Evolutionary conservation across 1,140 invertebrate genomes (phyloP).

Genomic region (Akabosia matsudoensis): DNA sequence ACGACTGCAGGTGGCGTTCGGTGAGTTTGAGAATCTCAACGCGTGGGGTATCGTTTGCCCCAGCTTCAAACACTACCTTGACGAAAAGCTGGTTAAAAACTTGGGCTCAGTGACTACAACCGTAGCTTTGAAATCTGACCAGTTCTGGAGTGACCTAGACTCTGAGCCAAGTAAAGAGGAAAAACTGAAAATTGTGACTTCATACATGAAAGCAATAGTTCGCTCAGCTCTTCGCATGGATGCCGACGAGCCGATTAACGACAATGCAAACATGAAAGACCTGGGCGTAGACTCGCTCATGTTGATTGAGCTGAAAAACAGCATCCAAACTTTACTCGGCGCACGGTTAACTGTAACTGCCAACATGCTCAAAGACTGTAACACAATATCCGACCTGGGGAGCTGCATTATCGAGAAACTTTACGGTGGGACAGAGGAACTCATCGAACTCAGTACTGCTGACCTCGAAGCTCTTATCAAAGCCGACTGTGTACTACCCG

Average conservation of each 20-base stretch:
- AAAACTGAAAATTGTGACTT: not conserved
- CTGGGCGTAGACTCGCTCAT: slow-evolving; percentile 17
- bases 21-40: not conserved
- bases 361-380: slow-evolving; percentile 12
- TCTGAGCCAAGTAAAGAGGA: not conserved
- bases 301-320: slow-evolving; percentile 11
- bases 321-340: not conserved
- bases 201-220: not conserved
- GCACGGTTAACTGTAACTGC: not conserved
- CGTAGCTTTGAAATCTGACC: not conserved
- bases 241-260: not conserved
- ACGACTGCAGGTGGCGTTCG: not conserved
- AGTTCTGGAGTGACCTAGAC: not conserved
- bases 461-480: not conserved
- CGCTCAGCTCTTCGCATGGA: not conserved
- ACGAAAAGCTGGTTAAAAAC: not conserved
- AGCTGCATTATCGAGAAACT: not conserved
- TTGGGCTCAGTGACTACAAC: not conserved
- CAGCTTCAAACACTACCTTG: not conserved
- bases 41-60: not conserved
- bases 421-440: not conserved
- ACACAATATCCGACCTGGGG: not conserved
- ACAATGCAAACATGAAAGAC: not conserved
- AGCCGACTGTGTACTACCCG: not conserved
- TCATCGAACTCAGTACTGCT: not conserved